Evolutionary conservation across 2,888 invertebrate genomes (phyloP), one percentile per base, ranked within the genome.

Genomic region (Hetaerina titia): DNA sequence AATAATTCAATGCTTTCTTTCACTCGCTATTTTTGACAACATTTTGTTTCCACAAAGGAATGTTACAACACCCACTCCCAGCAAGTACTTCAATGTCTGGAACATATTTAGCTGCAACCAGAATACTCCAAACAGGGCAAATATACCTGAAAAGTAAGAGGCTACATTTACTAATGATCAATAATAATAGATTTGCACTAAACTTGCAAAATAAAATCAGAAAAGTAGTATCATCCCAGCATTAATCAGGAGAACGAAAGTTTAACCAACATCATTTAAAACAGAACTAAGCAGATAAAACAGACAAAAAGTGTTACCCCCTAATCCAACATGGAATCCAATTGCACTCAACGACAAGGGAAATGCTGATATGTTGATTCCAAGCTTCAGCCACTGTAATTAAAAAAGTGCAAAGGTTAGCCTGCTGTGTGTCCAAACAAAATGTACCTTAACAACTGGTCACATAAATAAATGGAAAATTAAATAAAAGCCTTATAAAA

Each of bases 31-130:
- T 95, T 98, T 97, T 95, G 99, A 98, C 96, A 99, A 97, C 96
- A 99, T 97, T 96, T 98, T 98, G 96, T 99, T 99, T 2, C 99
- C 99, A 95, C 98, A 98, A 81, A 99, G 97, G 97, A 99, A 99
- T 95, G 99, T 99, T 95, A 99, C 97, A 81, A 98, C 97, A 95
- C 98, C 99, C 95, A 99, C 97, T 95, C 98, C 98, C 96, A 98
- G 97, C 96, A 99, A 97, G 97, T 99, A 99, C 96, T 99, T 98
- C 96, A 99, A 97, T 31, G 99, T 99, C 96, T 98, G 98, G 97
- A 99, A 99, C 99, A 99, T 99, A 96, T 99, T 98, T 96, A 99
- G 97, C 96, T 98, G 97, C 96, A 99, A 97, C 99, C 99, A 99
- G 97, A 99, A 99, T 96, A 98, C 97, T 95, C 98, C 98, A 97